Evolutionary conservation across 2,113 vertebrate species (phyloP).

Genomic region (Bufo gargarizans): DNA sequence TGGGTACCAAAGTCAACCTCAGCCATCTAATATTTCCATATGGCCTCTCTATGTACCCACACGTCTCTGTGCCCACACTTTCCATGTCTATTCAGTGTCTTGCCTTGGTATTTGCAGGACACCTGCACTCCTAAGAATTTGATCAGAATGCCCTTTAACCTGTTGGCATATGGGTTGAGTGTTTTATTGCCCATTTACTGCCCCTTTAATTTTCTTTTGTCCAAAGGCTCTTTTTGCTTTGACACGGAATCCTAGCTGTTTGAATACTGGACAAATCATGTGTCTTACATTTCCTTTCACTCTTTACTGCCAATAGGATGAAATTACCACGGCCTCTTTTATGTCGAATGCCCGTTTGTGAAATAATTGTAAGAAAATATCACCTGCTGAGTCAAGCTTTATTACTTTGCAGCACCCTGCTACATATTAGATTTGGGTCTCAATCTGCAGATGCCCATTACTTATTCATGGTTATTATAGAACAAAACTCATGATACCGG

Average conservation of each 20-base stretch:
- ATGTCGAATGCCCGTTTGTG: neutral
- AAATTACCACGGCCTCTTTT: slow-evolving; percentile 39
- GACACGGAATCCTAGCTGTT: neutral
- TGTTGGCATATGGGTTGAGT: neutral
- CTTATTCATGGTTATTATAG: slow-evolving; percentile 35
- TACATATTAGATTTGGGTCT: neutral
- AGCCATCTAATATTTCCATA: too few relatives aligned
- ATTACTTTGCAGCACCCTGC: neutral
- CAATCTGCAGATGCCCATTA: slow-evolving; percentile 26
- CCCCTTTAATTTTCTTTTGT: slow-evolving; percentile 30
- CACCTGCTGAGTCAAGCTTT: slow-evolving; percentile 2
- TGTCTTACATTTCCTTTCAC: slow-evolving; percentile 32
- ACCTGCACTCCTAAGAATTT: neutral
- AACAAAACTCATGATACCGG: neutral
- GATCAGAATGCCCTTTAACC: neutral
- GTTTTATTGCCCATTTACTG: slow-evolving; percentile 6
- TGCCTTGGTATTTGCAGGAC: neutral
- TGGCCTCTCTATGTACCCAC: neutral
- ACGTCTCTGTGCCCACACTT: neutral
- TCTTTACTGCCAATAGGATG: neutral
- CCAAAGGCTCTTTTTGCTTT: neutral
- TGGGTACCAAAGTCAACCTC: too few relatives aligned
- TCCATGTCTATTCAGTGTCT: neutral
- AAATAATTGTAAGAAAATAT: slow-evolving; percentile 24
- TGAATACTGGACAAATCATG: slow-evolving; percentile 17